These are phyloP conservation scores for Festucalex cinctus DNA, from an alignment of 2,113 vertebrate species.

Conservation along the genomic window DNA sequence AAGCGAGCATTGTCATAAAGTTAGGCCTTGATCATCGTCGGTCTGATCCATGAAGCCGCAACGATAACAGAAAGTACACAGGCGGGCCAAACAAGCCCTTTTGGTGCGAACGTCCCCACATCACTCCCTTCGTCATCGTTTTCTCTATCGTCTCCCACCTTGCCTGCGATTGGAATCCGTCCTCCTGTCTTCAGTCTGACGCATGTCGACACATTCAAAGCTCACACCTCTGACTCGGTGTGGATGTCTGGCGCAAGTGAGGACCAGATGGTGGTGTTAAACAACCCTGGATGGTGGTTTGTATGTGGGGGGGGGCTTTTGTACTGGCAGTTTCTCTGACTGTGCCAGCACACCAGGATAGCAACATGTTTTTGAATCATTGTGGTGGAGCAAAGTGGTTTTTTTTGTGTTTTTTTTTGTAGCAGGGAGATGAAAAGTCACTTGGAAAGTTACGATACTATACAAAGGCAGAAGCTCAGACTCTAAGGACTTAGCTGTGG, in stretches of 20 bases:
- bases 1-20: constrained; percentile 54
- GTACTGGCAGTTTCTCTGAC: not conserved
- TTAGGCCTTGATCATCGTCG: constrained; percentile 58
- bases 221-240: constrained; percentile 42
- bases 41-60: constrained; percentile 52
- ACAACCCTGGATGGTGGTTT: constrained; percentile 43
- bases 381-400: not conserved
- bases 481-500: not conserved
- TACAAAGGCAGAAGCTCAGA: not conserved
- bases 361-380: not conserved
- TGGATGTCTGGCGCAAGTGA: constrained; percentile 46
- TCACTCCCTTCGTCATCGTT: not conserved
- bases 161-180: not conserved
- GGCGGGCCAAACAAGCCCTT: constrained; percentile 27
- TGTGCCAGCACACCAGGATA: not conserved
- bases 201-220: not conserved
- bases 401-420: not conserved
- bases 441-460: not conserved
- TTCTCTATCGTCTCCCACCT: constrained; percentile 8
- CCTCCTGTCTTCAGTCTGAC: constrained; percentile 6
- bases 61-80: constrained; percentile 30
- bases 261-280: constrained; percentile 55
- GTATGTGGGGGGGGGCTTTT: constrained; percentile 12
- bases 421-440: not conserved
- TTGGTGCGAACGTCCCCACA: constrained; percentile 10